Evolutionary conservation across 2,113 vertebrate genomes (phyloP), one percentile per base, ranked within the genome.

Genomic region (Anoplopoma fimbria): DNA sequence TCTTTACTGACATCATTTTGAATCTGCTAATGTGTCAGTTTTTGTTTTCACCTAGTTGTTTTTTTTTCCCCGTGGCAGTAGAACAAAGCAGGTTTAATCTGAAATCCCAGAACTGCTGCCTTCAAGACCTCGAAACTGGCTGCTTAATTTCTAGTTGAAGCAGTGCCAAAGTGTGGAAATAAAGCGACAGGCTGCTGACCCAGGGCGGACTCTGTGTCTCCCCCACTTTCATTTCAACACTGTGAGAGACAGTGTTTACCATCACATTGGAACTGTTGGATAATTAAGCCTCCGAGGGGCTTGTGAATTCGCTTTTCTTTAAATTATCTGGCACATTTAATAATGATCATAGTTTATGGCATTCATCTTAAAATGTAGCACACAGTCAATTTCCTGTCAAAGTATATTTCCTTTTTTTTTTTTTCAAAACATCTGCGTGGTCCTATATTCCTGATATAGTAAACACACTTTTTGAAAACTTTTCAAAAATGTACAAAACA

Each of bases 101-200:
- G 7, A 79, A 72, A 75, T 64, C 42, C 77, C 55, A 36, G 40
- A 51, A 19, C 38, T 33, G 58, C 42, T 57, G 45, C 42, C 34
- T 57, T 34, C 40, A 13, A 6, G 21, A 61, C 74, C 27, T n/a
- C 8, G 25, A 73, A 4, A 10, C 23, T n/a, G 9, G 31, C 64
- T 40, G 58, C 75, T 91, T 88, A 75, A 83, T 86, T 78, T 87
- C 60, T 60, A 72, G 57, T 65, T 76, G 70, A 82, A 61, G 58
- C 42, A 3, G 36, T 34, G 78, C 73, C 73, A 87, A 79, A 68
- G 29, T 38, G 76, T 79, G 49, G 55, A 68, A 82, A 34, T 69
- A n/a, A 38, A 36, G 27, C 29, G 65, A 82, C 65, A 75, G 61
- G 60, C 40, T 68, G 72, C 63, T 62, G 84, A 91, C 69, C 69